phyloP scores from a whole-genome alignment of 2,797 vertebrate species.

The Hemibagrus guttatus region DNA sequence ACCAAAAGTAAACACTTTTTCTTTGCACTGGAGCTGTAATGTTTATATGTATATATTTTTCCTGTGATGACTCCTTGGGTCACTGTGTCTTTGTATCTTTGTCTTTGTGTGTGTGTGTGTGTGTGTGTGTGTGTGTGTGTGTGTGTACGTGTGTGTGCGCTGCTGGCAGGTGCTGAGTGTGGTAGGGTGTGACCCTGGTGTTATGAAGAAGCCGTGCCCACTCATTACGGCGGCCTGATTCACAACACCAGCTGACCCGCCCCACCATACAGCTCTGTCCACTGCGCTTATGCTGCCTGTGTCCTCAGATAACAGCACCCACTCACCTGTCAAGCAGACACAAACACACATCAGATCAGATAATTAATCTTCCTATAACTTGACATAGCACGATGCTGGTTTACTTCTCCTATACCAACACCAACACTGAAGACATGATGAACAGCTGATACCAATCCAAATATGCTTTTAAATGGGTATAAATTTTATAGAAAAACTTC shows the following conservation, averaged over 20 bases:
- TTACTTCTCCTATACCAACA: neutral
- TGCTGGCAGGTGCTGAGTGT: conserved; percentile 40
- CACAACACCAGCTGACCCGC: conserved; percentile 99
- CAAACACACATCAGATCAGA: neutral
- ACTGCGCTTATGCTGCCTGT: conserved; percentile 13
- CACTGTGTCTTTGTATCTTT: neutral
- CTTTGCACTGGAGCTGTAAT: neutral
- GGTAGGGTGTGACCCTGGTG: conserved; percentile 89
- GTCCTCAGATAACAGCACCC: conserved; percentile 3
- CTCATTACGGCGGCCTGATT: conserved; percentile 93
- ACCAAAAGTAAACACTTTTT: neutral
- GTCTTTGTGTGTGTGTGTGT: neutral
- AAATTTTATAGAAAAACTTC: neutral
- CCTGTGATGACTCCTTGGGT: neutral
- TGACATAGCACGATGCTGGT: neutral
- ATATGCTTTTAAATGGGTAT: neutral
- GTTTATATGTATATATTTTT: neutral
- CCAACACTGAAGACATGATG: neutral
- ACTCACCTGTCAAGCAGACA: conserved; percentile 46
- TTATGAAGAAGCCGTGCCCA: conserved; percentile 97
- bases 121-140: neutral
- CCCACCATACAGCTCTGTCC: conserved; percentile 66
- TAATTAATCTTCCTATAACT: neutral
- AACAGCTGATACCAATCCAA: neutral
- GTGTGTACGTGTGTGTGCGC: conserved; percentile 9